These are phyloP conservation scores for Sylvilagus floridanus DNA, from an alignment of 2,797 vertebrate genomes.

Conservation along the genomic window DNA sequence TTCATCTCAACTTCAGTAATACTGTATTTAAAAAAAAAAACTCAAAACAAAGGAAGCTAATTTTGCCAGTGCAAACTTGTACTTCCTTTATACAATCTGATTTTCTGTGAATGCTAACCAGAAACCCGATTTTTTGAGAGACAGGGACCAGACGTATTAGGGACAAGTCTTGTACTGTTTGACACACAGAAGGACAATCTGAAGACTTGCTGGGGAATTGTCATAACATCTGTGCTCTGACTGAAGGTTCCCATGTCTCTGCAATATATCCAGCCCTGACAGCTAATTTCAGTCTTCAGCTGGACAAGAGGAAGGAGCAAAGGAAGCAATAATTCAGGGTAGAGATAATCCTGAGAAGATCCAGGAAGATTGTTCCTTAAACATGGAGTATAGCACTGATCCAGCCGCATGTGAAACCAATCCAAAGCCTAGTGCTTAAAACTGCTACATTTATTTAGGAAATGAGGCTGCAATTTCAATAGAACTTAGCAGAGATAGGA, in stretches of 20 bases:
- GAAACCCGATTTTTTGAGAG: conserved; percentile 25
- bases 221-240: conserved; percentile 51
- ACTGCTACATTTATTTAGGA: not conserved
- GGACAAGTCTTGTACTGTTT: not conserved
- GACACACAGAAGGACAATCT: not conserved
- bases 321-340: conserved; percentile 38
- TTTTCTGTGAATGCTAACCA: conserved; percentile 39
- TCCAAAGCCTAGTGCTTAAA: not conserved
- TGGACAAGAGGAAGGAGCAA: not conserved
- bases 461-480: not conserved
- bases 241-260: not conserved
- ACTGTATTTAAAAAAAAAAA: not conserved
- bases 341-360: not conserved
- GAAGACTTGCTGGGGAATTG: conserved; percentile 31
- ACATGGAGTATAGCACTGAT: not conserved
- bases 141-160: conserved; percentile 33
- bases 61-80: conserved; percentile 26
- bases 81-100: conserved; percentile 10
- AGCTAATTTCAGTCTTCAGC: conserved; percentile 39
- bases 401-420: not conserved
- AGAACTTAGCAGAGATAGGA: not conserved
- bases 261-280: not conserved
- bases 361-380: not conserved
- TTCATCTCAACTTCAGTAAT: not conserved
- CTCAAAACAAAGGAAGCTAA: not conserved